These are phyloP conservation scores for Pentalonia nigronervosa DNA, from an alignment of 1,140 invertebrate genomes.

Conservation along the genomic window DNA sequence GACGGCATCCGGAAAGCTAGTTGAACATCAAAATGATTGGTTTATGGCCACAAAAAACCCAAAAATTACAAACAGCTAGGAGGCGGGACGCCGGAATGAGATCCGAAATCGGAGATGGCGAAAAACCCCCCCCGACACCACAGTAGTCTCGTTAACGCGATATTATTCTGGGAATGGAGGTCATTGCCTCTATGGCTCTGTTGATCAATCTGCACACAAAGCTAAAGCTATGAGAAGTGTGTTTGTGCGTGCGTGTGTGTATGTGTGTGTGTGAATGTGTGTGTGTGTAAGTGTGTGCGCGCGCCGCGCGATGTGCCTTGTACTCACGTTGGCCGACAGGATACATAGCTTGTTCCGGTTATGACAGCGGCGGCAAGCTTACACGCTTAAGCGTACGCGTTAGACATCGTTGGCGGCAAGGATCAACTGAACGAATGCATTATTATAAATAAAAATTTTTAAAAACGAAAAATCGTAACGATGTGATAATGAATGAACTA, in stretches of 20 bases:
- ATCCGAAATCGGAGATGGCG: neutral
- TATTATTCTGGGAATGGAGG: constrained; percentile 50
- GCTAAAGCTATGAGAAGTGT: neutral
- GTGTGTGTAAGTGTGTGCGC: neutral
- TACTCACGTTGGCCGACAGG: constrained; percentile 69
- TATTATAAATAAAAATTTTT: neutral
- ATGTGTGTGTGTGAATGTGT: neutral
- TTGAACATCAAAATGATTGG: neutral
- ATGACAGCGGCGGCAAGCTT: neutral
- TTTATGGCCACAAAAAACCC: neutral
- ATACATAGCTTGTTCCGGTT: constrained; percentile 64
- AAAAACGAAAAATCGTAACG: neutral
- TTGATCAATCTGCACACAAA: constrained; percentile 44
- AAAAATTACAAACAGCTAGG: neutral
- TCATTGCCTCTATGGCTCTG: constrained; percentile 55
- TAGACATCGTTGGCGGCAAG: neutral
- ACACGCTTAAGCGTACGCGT: neutral
- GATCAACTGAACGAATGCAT: constrained; percentile 40
- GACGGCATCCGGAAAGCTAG: neutral
- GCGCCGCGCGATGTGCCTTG: neutral
- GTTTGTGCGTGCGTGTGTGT: neutral
- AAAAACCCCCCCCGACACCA: neutral
- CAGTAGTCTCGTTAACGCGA: neutral
- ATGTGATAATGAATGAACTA: neutral
- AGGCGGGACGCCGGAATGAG: neutral